Evolutionary conservation across 2,888 invertebrate genomes (phyloP).

Genomic region (Azorinus chamasolen): DNA sequence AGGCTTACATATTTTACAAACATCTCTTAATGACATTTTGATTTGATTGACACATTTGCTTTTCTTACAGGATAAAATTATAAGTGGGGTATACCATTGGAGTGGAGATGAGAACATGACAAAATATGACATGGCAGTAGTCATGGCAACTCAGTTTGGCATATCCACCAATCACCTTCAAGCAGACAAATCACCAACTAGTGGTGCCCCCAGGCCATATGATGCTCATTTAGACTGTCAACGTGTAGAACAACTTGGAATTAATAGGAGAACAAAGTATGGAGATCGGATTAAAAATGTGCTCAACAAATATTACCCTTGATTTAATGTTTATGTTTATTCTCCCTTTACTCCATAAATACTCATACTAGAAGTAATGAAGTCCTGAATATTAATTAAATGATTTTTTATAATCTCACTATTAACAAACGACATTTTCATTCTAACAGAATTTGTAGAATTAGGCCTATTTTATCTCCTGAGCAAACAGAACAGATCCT

Average conservation of each 20-base stretch:
- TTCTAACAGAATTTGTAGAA: too few species aligned
- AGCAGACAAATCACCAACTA: slow-evolving; percentile 80
- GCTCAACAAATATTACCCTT: slow-evolving; percentile 28
- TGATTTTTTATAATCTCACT: too few species aligned
- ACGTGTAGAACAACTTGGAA: slow-evolving; percentile 83
- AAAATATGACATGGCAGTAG: slow-evolving; percentile 87
- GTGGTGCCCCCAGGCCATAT: slow-evolving; percentile 85
- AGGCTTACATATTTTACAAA: too few species aligned
- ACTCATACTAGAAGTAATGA: too few species aligned
- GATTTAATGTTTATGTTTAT: too few species aligned
- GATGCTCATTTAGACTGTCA: slow-evolving; percentile 85
- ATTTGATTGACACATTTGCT: too few species aligned
- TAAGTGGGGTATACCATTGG: slow-evolving; percentile 87
- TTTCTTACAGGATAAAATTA: slow-evolving; percentile 79
- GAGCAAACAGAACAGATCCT: too few species aligned
- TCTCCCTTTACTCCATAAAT: too few species aligned
- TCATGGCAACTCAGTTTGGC: slow-evolving; percentile 86
- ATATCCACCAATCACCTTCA: slow-evolving; percentile 85
- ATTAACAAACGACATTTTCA: too few species aligned
- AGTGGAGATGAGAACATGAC: slow-evolving; percentile 87
- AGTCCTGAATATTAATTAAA: too few species aligned
- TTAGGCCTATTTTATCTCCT: too few species aligned
- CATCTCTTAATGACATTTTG: too few species aligned
- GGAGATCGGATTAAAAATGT: slow-evolving; percentile 82
- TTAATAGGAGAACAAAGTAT: slow-evolving; percentile 85